Evolutionary conservation across 1,140 invertebrate genomes (phyloP).

Genomic region (Centruroides vittatus): DNA sequence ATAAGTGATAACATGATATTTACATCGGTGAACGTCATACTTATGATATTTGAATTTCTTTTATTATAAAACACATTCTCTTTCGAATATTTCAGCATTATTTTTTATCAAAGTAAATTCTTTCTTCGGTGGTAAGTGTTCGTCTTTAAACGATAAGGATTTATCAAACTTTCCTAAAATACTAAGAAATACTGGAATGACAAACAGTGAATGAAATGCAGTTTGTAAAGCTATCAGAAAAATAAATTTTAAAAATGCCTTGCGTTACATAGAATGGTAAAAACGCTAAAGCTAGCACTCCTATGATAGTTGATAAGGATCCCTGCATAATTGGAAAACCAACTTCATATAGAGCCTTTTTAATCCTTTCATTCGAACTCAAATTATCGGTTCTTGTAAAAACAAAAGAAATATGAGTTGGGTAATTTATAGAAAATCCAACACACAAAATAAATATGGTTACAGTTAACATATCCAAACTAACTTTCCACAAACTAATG

Average conservation of each 20-base stretch:
- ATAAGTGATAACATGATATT: no score
- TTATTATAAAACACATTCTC: no score
- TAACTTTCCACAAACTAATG: conserved; percentile 88
- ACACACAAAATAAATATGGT: conserved; percentile 98
- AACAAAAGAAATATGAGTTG: conserved; percentile 90
- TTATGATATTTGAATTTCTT: no score
- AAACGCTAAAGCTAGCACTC: conserved; percentile 66
- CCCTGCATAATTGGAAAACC: conserved; percentile 89
- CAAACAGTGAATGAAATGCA: no score
- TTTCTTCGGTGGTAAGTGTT: no score
- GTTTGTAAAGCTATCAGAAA: conserved; percentile 49
- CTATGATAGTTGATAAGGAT: conserved; percentile 80
- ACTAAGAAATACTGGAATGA: no score
- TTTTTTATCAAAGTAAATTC: no score
- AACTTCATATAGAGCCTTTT: conserved; percentile 69
- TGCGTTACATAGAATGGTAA: conserved; percentile 90
- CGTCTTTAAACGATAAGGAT: no score
- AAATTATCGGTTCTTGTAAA: conserved; percentile 64
- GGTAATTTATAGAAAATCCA: conserved; percentile 93
- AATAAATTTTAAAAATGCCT: conserved; percentile 95
- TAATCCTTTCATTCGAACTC: conserved; percentile 47
- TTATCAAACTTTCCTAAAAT: no score
- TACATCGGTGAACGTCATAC: no score
- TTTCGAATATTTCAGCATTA: no score
- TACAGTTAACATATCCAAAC: conserved; percentile 93